Percentiles rank a stretch among this genome's conserved stretches.
Conservation (phyloP, 2,888 invertebrate genomes). For the Plemyria rubiginata region DNA sequence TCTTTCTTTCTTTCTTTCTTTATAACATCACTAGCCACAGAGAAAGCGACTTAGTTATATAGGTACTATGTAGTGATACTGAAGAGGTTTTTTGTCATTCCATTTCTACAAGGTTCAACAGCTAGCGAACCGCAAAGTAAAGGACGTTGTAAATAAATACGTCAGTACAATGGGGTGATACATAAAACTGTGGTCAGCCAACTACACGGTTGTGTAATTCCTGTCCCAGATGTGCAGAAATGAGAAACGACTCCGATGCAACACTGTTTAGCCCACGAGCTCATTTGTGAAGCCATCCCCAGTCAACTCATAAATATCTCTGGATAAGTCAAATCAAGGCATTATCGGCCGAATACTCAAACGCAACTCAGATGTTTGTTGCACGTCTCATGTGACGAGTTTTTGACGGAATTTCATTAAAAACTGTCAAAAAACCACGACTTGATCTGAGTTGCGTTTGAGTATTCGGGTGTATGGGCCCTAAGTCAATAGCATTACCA, state of each 20-base stretch:
- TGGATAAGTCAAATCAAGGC: no score
- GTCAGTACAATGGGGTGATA: slow-evolving; percentile 1
- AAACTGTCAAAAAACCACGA: no score
- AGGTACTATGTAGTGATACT: no score
- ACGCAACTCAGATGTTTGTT: no score
- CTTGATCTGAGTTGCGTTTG: no score
- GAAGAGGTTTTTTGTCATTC: no score
- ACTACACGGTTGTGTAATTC: background rate
- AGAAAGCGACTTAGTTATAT: no score
- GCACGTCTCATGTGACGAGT: no score
- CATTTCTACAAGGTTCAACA: background rate
- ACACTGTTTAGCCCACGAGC: background rate
- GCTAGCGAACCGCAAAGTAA: background rate
- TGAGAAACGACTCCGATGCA: background rate
- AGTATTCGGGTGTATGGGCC: background rate
- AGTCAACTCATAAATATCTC: background rate
- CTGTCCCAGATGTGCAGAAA: slow-evolving; percentile 1
- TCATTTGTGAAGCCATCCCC: background rate
- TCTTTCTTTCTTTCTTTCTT: no score
- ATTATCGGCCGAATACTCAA: no score
- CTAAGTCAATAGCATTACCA: slow-evolving; percentile 5
- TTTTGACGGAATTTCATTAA: no score
- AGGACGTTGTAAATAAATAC: background rate
- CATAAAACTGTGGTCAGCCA: slow-evolving; percentile 2
- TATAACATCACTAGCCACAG: no score